Evolutionary conservation across 2,888 invertebrate species (phyloP).

Genomic region (Phymatocera aterrima): DNA sequence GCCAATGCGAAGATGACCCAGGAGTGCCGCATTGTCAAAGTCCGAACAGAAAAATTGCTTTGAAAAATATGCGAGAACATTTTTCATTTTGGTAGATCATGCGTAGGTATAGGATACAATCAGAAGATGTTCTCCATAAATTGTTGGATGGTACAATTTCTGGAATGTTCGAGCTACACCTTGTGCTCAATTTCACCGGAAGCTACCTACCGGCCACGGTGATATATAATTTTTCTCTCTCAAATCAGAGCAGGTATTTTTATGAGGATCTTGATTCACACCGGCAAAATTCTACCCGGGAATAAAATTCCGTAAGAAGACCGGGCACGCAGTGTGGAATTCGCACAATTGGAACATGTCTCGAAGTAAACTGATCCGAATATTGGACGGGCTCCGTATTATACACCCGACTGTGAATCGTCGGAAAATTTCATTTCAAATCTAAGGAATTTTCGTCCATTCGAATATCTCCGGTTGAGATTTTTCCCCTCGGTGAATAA

Average conservation of each 20-base stretch:
- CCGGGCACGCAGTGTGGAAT: slow-evolving; percentile 10
- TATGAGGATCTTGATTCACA: slow-evolving; percentile 40
- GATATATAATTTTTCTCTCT: slow-evolving; percentile 41
- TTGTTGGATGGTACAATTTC: slow-evolving; percentile 1
- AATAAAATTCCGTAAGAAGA: slow-evolving; percentile 1
- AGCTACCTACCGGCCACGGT: neutral
- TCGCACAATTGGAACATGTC: neutral
- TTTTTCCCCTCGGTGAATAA: neutral
- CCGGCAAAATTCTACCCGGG: neutral
- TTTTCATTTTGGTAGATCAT: too few relatives aligned
- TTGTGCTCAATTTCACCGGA: slow-evolving; percentile 31
- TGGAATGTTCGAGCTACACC: neutral
- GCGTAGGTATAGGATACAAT: too few relatives aligned
- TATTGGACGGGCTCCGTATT: neutral
- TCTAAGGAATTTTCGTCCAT: neutral
- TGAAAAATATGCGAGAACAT: too few relatives aligned
- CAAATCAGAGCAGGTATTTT: slow-evolving; percentile 40
- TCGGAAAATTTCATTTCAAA: neutral
- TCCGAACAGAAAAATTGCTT: neutral
- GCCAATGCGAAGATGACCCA: neutral
- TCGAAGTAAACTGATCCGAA: slow-evolving; percentile 23
- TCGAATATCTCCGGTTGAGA: neutral
- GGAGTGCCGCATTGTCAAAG: neutral
- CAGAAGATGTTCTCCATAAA: neutral
- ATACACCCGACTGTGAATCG: neutral